phyloP scores from a whole-genome alignment of 2,888 invertebrate genomes.

The Monochamus alternatus region DNA sequence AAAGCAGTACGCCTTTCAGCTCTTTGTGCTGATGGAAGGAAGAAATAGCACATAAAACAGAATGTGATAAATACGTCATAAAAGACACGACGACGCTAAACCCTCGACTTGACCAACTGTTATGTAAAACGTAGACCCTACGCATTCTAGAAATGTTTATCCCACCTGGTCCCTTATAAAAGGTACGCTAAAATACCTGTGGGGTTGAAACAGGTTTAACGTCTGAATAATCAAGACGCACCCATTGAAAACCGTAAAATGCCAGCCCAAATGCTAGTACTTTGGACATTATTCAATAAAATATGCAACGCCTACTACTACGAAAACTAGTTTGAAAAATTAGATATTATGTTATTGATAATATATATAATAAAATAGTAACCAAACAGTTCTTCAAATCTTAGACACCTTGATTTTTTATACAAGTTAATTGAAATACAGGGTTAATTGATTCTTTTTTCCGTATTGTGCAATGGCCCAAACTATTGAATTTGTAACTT shows the following conservation, averaged over 20 bases:
- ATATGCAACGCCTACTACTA: too few relatives aligned
- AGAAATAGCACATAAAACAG: background rate
- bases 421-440: too few relatives aligned
- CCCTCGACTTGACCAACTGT: constrained; percentile 3
- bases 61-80: constrained; percentile 12
- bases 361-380: too few relatives aligned
- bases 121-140: constrained; percentile 7
- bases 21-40: background rate
- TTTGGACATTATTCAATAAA: constrained; percentile 6
- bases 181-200: constrained; percentile 14
- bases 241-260: background rate
- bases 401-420: too few relatives aligned
- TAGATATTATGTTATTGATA: too few relatives aligned
- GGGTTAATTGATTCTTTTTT: too few relatives aligned
- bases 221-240: constrained; percentile 3
- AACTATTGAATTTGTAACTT: too few relatives aligned
- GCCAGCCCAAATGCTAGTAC: background rate
- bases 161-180: constrained; percentile 9
- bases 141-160: background rate
- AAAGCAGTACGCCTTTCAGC: background rate
- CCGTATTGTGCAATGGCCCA: too few relatives aligned
- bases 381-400: too few relatives aligned
- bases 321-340: too few relatives aligned
- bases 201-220: constrained; percentile 16
- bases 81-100: background rate